Conservation (phyloP, 2,113 vertebrate genomes). For the Anseranas semipalmata region DNA sequence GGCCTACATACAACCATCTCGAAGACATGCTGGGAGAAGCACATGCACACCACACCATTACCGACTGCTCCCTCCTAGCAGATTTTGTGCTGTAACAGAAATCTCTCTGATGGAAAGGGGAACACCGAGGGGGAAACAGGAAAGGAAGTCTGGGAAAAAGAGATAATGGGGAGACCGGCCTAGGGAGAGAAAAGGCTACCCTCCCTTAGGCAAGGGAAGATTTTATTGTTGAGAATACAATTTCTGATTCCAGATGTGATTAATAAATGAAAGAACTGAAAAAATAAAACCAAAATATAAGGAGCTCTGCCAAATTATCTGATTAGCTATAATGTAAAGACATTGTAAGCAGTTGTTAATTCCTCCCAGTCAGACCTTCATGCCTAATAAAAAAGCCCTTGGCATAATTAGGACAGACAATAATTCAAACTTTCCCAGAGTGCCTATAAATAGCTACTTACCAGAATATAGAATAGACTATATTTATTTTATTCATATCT, state of each 20-base stretch:
- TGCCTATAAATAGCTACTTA: constrained; percentile 33
- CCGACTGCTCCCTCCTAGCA: neutral
- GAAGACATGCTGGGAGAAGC: neutral
- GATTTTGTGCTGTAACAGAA: neutral
- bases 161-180: neutral
- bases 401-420: constrained; percentile 36
- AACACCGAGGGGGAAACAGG: neutral
- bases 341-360: neutral
- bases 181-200: neutral
- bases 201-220: neutral
- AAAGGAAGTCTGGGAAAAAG: neutral
- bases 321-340: neutral
- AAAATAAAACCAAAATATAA: neutral
- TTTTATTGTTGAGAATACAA: neutral
- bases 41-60: neutral
- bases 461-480: neutral
- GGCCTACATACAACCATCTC: neutral
- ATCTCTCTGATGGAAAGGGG: neutral
- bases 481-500: constrained; percentile 34
- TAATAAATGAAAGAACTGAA: neutral
- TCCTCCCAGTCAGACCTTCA: constrained; percentile 20
- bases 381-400: constrained; percentile 12
- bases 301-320: neutral
- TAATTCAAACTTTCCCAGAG: constrained; percentile 15
- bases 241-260: neutral